Percentiles rank a stretch among this genome's conserved stretches.
phyloP scores from a whole-genome alignment of 2,113 vertebrate species.

The Podiceps cristatus region DNA sequence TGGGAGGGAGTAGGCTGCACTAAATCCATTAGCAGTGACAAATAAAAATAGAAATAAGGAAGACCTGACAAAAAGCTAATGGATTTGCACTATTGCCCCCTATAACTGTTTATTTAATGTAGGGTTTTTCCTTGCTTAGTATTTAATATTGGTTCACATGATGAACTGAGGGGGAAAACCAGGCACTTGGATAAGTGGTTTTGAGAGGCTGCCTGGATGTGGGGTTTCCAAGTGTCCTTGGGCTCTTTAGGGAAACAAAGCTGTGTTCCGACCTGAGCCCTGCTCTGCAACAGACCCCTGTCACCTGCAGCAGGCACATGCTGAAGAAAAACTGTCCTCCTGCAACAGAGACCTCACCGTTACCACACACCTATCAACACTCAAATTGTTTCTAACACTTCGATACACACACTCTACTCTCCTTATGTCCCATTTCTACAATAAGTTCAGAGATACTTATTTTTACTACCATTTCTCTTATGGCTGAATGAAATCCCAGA shows the following conservation, averaged over 20 bases:
- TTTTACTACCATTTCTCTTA: neutral
- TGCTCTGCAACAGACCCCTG: neutral
- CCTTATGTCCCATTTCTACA: neutral
- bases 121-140: neutral
- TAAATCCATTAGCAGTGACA: slow-evolving; percentile 41
- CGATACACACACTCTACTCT: neutral
- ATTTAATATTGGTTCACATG: neutral
- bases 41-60: slow-evolving; percentile 29
- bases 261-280: neutral
- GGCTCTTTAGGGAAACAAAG: neutral
- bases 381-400: neutral
- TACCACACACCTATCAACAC: neutral
- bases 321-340: neutral
- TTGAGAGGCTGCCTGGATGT: neutral
- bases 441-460: neutral
- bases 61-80: neutral
- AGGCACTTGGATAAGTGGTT: neutral
- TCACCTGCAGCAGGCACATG: neutral
- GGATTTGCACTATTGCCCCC: neutral
- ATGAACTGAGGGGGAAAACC: neutral
- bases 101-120: slow-evolving; percentile 1
- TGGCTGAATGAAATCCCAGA: neutral
- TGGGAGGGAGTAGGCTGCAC: neutral
- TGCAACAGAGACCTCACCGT: neutral
- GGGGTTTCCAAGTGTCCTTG: neutral